Conservation (phyloP, 2,888 invertebrate genomes). For the Serripes groenlandicus region DNA sequence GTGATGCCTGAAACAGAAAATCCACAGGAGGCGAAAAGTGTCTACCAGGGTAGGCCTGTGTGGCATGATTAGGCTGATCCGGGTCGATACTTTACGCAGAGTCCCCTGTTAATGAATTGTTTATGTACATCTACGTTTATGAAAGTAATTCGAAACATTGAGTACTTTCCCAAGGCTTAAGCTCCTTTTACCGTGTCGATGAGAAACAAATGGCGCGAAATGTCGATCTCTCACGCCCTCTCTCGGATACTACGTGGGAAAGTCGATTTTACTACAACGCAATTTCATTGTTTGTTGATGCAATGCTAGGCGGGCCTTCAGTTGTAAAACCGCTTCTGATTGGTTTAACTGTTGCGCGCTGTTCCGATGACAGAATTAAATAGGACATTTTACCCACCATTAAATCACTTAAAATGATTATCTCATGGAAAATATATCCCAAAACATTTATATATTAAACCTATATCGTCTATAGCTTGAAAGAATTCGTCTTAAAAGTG, state of each 20-base stretch:
- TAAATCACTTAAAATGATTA: slow-evolving; percentile 2
- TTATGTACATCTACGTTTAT: too few relatives aligned
- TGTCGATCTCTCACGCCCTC: slow-evolving; percentile 58
- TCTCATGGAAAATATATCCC: not conserved
- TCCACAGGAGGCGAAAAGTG: too few relatives aligned
- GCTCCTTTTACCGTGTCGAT: too few relatives aligned
- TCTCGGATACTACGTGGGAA: slow-evolving; percentile 68
- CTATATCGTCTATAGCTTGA: not conserved
- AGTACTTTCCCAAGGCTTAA: too few relatives aligned
- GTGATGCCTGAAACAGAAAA: too few relatives aligned
- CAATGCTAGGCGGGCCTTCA: slow-evolving; percentile 61
- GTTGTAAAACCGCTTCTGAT: slow-evolving; percentile 59
- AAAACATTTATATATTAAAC: not conserved
- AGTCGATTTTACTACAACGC: slow-evolving; percentile 67
- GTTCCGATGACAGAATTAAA: slow-evolving; percentile 8
- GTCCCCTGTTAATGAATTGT: too few relatives aligned
- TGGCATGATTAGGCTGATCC: too few relatives aligned
- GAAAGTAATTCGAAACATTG: too few relatives aligned
- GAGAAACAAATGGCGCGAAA: slow-evolving; percentile 50
- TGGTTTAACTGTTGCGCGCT: slow-evolving; percentile 43
- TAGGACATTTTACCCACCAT: slow-evolving; percentile 8
- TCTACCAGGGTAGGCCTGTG: too few relatives aligned
- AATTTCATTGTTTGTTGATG: slow-evolving; percentile 68
- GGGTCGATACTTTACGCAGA: too few relatives aligned
- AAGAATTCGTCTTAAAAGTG: not conserved